These are phyloP conservation scores for Garrulus glandarius DNA, from an alignment of 2,797 vertebrate genomes.

Conservation along the genomic window DNA sequence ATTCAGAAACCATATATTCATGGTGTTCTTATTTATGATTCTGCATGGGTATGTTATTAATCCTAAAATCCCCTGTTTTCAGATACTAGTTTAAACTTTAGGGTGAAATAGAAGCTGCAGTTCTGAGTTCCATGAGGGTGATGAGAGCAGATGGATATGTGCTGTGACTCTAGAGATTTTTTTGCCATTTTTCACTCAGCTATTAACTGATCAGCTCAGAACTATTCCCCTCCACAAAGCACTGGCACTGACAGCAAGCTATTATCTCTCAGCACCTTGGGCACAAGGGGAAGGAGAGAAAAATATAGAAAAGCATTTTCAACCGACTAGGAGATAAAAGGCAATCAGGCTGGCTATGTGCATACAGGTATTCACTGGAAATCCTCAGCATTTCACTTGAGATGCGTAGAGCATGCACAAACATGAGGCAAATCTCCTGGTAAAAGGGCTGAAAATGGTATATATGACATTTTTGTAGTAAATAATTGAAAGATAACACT, in stretches of 20 bases:
- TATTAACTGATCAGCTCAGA: neutral
- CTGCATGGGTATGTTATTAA: neutral
- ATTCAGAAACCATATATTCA: neutral
- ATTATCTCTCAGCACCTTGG: constrained; percentile 1
- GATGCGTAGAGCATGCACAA: constrained; percentile 19
- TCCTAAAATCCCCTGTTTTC: neutral
- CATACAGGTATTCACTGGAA: constrained; percentile 47
- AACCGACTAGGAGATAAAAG: constrained; percentile 44
- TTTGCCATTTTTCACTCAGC: neutral
- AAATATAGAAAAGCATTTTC: constrained; percentile 63
- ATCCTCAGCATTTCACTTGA: constrained; percentile 46
- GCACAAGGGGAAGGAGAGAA: neutral
- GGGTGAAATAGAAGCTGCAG: neutral
- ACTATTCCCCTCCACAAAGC: neutral
- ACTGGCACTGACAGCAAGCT: constrained; percentile 33
- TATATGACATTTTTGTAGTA: neutral
- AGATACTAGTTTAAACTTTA: constrained; percentile 12
- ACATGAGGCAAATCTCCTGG: constrained; percentile 26
- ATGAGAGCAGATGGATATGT: neutral
- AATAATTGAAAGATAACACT: constrained; percentile 1
- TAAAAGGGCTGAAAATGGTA: constrained; percentile 26
- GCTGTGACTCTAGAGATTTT: neutral
- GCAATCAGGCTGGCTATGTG: constrained; percentile 2
- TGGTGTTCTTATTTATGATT: neutral
- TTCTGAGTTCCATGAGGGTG: neutral